Base-by-base conservation (phyloP, 2,113 vertebrate species). In the Marmota monax region DNA sequence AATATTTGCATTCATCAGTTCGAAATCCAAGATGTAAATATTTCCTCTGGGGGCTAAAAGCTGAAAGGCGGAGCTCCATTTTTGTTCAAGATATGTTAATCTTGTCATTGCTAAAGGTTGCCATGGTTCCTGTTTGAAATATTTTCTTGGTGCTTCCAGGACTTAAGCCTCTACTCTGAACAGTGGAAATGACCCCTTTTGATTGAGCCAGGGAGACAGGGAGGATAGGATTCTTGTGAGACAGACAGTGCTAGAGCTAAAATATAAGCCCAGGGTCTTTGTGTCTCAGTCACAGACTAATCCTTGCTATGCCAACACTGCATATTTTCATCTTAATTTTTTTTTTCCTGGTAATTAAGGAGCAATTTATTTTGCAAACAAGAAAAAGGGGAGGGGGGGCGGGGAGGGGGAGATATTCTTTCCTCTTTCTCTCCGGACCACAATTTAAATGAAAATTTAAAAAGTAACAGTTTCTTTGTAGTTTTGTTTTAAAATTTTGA, bases 21-120 rank as follows among this genome's bases (percentile, higher is more conserved):
- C 8, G 10, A 92, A 91, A 89, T 83, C 48, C 83, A 92, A 96
- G 76, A 95, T 80, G 92, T 94, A 94, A 97, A 79, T 90, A 96
- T 80, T 96, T 93, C 87, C 45, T 83, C 18, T 56, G 42, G 56
- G 69, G 67, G 70, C 92, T 87, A 45, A 85, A 89, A 89, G n/a
- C 89, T 83, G 92, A 94, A 93, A 94, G 63, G 48, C 65, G 85
- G 83, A 72, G 74, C 70, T 94, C 90, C 92, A 80, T 94, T 95
- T 97, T 95, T 94, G 73, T 84, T 93, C 79, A 83, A 93, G 78
- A 94, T 12, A 42, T 83, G 88, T 96, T 92, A 67, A 73, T 94
- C 89, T 97, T 83, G 56, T 53, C 82, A 63, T 94, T 77, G 63
- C 65, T 89, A 58, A 87, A 91, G 92, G 96, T 95, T 96, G 90